phyloP scores from a whole-genome alignment of 1,140 invertebrate genomes.

The Diachasmimorpha longicaudata region DNA sequence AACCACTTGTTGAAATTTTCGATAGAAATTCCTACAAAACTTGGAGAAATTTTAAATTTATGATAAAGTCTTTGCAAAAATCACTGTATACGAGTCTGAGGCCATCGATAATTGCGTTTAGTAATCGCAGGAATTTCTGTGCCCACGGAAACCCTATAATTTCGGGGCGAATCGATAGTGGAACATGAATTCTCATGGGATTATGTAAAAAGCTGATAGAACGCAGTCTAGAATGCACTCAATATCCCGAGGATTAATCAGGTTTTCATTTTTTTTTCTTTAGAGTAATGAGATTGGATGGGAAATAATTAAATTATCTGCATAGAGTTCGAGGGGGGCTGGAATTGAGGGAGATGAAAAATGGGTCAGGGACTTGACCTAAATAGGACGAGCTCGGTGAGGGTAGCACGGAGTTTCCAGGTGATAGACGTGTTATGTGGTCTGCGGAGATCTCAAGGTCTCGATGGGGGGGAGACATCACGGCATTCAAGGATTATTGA shows the following conservation, averaged over 20 bases:
- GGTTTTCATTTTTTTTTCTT: no score
- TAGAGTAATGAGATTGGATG: no score
- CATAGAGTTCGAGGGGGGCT: background rate
- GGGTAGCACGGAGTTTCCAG: background rate
- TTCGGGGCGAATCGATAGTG: background rate
- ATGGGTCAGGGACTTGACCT: constrained; percentile 14
- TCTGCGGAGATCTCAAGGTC: background rate
- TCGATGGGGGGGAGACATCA: background rate
- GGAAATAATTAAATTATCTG: background rate
- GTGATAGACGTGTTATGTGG: background rate
- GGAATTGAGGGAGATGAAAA: constrained; percentile 1
- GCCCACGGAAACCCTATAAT: constrained; percentile 5
- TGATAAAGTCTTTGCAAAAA: no score
- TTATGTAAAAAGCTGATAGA: background rate
- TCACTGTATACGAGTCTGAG: no score
- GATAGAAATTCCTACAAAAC: no score
- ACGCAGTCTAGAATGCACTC: background rate
- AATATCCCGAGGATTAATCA: no score
- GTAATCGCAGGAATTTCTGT: background rate
- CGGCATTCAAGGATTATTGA: constrained; percentile 15
- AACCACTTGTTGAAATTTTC: no score
- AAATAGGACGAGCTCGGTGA: constrained; percentile 9
- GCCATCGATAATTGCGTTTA: background rate
- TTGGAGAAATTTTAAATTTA: no score
- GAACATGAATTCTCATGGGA: background rate